Conservation (phyloP, 92 coral and sea anemone genomes). For the Virgularia gustaviana region DNA sequence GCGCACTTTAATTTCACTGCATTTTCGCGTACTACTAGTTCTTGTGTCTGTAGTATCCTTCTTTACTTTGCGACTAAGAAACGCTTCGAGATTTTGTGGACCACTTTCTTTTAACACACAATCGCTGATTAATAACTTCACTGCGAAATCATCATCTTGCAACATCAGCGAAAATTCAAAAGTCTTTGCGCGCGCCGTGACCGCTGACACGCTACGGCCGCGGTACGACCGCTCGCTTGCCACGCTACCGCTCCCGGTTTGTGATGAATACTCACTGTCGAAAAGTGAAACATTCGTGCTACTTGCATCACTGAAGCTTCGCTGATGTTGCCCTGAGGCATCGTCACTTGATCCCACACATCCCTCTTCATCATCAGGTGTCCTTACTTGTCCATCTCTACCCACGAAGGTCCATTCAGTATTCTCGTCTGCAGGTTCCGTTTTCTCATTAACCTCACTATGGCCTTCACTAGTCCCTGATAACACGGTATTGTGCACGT, state of each 20-base stretch:
- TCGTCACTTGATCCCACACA: not conserved
- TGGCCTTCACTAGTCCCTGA: not conserved
- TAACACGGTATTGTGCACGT: slow-evolving; percentile 31
- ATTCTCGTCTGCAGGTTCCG: not conserved
- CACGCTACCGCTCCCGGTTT: slow-evolving; percentile 55
- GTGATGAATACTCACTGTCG: slow-evolving; percentile 58
- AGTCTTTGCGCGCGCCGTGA: slow-evolving; percentile 68
- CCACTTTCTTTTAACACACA: slow-evolving; percentile 67
- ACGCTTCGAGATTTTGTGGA: slow-evolving; percentile 67
- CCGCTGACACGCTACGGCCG: slow-evolving; percentile 59
- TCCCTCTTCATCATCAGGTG: not conserved
- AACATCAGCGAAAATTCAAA: slow-evolving; percentile 69
- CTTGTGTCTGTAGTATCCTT: slow-evolving; percentile 39
- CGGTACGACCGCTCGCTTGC: slow-evolving; percentile 46
- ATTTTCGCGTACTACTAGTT: slow-evolving; percentile 39
- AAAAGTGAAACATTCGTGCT: slow-evolving; percentile 57
- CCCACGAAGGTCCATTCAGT: not conserved
- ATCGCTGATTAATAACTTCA: slow-evolving; percentile 63
- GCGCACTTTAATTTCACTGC: slow-evolving; percentile 59
- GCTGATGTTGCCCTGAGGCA: slow-evolving; percentile 25
- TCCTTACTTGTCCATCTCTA: not conserved
- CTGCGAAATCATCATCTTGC: slow-evolving; percentile 63
- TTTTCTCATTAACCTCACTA: not conserved
- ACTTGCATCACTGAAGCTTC: slow-evolving; percentile 72
- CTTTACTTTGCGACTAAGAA: slow-evolving; percentile 64